Evolutionary conservation across 2,113 vertebrate genomes (phyloP).

Genomic region (Mixornis gularis): DNA sequence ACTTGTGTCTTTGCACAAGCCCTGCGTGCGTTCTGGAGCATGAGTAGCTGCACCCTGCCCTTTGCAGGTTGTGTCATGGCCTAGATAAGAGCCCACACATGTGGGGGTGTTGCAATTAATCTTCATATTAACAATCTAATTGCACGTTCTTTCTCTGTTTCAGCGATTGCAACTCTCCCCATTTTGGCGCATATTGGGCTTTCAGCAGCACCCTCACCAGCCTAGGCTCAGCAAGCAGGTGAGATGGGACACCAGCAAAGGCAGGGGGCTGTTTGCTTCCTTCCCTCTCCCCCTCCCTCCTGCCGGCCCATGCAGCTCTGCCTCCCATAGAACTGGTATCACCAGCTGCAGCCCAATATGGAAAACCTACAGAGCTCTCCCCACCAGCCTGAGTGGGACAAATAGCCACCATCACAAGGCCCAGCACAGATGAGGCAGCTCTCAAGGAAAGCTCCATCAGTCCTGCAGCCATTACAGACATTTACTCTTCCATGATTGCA

Average conservation of each 20-base stretch:
- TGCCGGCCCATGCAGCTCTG: accelerated
- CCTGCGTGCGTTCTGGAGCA: accelerated
- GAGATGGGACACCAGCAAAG: accelerated
- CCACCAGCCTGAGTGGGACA: accelerated
- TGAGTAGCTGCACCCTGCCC: accelerated
- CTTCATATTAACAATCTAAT: background rate
- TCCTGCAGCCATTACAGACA: background rate
- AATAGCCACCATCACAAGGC: accelerated
- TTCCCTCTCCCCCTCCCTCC: background rate
- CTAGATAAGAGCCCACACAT: accelerated
- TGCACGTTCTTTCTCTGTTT: accelerated
- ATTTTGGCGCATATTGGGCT: accelerated
- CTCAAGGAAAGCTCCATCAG: background rate
- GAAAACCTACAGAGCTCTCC: background rate
- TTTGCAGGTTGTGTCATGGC: background rate
- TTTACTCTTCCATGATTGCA: background rate
- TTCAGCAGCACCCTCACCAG: background rate
- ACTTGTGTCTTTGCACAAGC: accelerated
- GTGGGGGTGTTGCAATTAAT: background rate
- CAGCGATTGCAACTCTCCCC: accelerated
- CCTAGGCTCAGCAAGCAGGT: accelerated
- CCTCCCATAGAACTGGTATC: accelerated
- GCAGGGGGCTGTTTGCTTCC: background rate
- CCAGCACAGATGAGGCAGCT: background rate
- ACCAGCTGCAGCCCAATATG: accelerated